Evolutionary conservation across 2,113 vertebrate species (phyloP).

Genomic region (Pangasianodon gigas): DNA sequence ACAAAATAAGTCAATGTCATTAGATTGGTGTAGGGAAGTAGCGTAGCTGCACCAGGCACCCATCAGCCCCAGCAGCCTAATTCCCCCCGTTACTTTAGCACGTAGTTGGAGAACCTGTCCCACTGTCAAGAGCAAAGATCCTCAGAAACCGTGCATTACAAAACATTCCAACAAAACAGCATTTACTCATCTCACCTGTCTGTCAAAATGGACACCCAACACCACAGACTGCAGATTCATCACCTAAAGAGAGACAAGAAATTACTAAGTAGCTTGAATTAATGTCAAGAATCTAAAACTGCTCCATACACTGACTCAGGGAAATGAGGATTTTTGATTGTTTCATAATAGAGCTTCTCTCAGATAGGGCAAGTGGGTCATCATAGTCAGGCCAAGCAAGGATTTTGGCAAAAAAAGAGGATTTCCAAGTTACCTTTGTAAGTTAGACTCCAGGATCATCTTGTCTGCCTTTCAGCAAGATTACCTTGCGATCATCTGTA

Average conservation of each 20-base stretch:
- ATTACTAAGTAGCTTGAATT: background rate
- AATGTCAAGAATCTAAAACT: background rate
- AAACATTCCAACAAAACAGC: fast-evolving
- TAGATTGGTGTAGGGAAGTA: constrained; percentile 69
- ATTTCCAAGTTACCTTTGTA: background rate
- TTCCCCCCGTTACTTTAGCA: constrained; percentile 77
- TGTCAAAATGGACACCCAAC: background rate
- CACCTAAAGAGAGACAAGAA: background rate
- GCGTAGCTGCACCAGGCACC: constrained; percentile 76
- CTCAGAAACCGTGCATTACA: constrained; percentile 53
- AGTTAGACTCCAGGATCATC: background rate
- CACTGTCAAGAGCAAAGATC: constrained; percentile 59
- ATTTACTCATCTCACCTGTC: background rate
- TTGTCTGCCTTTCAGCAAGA: background rate
- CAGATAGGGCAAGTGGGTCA: constrained; percentile 75
- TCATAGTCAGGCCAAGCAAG: background rate
- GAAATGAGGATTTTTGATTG: constrained; percentile 47
- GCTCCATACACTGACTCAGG: constrained; percentile 65
- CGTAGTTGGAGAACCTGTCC: constrained; percentile 75
- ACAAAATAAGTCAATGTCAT: constrained; percentile 28
- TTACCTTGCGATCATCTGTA: background rate
- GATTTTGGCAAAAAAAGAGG: fast-evolving
- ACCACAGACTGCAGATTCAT: background rate
- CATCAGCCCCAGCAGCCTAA: constrained; percentile 74
- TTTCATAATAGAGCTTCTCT: constrained; percentile 73